Base-by-base conservation (phyloP, 2,797 vertebrate genomes). In the Meda fulgida region DNA sequence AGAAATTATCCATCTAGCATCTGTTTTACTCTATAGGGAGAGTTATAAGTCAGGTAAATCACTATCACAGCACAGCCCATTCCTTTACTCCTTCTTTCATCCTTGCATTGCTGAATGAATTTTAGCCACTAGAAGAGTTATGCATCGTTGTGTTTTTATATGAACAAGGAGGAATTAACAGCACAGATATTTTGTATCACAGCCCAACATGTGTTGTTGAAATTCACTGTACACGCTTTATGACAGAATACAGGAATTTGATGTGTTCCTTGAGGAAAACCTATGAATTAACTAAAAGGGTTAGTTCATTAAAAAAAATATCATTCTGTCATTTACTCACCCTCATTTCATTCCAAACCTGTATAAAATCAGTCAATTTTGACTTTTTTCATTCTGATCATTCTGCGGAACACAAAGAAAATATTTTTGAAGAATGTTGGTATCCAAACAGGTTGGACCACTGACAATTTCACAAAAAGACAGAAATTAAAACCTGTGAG, bases 71-170 rank as follows among this genome's bases (percentile, higher is more conserved):
- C 38, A 51, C 29, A 63, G 51, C 51, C 48, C 14, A 8, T 53
- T 80, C 75, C 53, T 65, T 84, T 71, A 75, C 66, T 81, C 51
- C 51, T 76, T 26, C 51, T 78, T 81, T 48, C 63, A 71, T 83
- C 43, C 76, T 58, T 43, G 72, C 46, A 36, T 55, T 84, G 73
- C 34, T 43, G 58, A 72, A 80, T 72, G n/a, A 40, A 55, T 43
- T 71, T n/a, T 26, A 86, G 66, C 34, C 67, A 79, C 23, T 29
- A n/a, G 55, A 38, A 63, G 65, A 88, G 70, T 85, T 60, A 85
- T 73, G 14, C 67, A 70, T 78, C 43, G 29, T 78, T 40, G 23
- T 53, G 34, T 34, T 65, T 71, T 85, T 58, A 73, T 26, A 31
- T 5, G 9, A 75, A 83, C 14, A 81, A 65, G 46, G 55, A n/a